Base-by-base conservation (phyloP, 1,140 invertebrate species). In the Zaprionus inermis region DNA sequence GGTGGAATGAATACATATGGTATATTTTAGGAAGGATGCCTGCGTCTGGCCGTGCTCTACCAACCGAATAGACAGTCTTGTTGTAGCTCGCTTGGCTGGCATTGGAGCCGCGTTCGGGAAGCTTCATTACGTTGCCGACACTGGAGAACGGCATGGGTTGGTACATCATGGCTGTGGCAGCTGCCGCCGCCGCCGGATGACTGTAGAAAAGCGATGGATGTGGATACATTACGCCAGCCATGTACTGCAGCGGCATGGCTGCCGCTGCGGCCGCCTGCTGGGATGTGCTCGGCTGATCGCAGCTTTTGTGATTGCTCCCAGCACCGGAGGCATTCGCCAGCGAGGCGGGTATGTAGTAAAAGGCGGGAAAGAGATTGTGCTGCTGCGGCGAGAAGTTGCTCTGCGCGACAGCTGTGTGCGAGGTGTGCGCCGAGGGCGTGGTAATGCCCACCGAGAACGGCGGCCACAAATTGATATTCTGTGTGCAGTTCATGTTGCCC, bases 261-360 rank as follows among this genome's bases (percentile, higher is more conserved):
- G 61, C 16, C 10, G 71, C 78, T 6, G 81, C 74, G 7, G 81
- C 71, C n/a, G 68, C 69, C 36, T 83, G 72, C 32, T 91, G 89
- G 1, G 79, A 82, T 3, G 84, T 80, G 52, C 72, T 79, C 10
- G 83, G 76, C 59, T 71, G 61, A 1, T 86, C 82, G 12, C 56
- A 18, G 56, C 14, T 66, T 51, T 72, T 78, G 32, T 30, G 72
- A 3, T 49, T 46, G 44, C 2, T 16, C 7, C 68, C 64, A 3
- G 72, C 16, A 10, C 55, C 54, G 34, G 77, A 56, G 7, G 79
- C 55, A 6, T 5, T 65, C 12, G 81, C 65, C 44, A 81, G 14
- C 5, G 79, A 44, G 10, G 93, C 89, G 22, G 95, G 94, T 52
- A 95, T 93, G 66, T 95, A 95, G 78, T 95, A 95, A 20, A 95